Percentiles rank a stretch among this genome's conserved stretches.
phyloP scores from a whole-genome alignment of 2,888 invertebrate genomes.

The Melinaea menophilus region DNA sequence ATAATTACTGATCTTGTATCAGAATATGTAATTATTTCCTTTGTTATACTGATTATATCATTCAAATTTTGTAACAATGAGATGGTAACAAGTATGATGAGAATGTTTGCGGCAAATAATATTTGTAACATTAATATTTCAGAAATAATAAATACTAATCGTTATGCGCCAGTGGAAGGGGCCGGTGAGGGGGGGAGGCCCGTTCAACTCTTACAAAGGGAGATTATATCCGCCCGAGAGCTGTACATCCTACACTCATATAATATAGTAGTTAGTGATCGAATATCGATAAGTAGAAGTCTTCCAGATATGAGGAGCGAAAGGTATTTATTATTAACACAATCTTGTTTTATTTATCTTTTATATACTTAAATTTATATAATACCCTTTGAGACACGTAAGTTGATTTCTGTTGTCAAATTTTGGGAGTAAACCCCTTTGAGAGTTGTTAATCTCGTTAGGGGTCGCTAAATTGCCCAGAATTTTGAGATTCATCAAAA shows the following conservation, averaged over 20 bases:
- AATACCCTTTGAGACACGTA: too few species aligned
- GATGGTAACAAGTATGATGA: background rate
- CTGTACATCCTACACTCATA: constrained; percentile 91
- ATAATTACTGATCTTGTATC: background rate
- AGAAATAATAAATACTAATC: constrained; percentile 87
- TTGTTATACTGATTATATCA: background rate
- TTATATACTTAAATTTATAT: too few species aligned
- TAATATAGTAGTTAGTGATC: constrained; percentile 92
- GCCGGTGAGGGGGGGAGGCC: constrained; percentile 90
- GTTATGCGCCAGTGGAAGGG: constrained; percentile 84
- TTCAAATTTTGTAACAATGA: constrained; percentile 4
- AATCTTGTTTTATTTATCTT: background rate
- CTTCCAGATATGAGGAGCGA: constrained; percentile 90
- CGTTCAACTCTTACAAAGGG: constrained; percentile 85
- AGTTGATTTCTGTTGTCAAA: too few species aligned
- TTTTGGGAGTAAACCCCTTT: too few species aligned
- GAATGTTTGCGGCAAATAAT: too few species aligned
- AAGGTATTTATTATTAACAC: constrained; percentile 71
- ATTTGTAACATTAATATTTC: constrained; percentile 35
- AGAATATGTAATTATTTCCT: constrained; percentile 1
- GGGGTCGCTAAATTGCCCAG: too few species aligned
- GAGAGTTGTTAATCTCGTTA: too few species aligned
- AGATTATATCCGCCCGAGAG: constrained; percentile 86
- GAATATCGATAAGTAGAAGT: constrained; percentile 89
- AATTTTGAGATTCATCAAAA: too few species aligned